Evolutionary conservation across 2,113 vertebrate species (phyloP).

Genomic region (Bungarus multicinctus): DNA sequence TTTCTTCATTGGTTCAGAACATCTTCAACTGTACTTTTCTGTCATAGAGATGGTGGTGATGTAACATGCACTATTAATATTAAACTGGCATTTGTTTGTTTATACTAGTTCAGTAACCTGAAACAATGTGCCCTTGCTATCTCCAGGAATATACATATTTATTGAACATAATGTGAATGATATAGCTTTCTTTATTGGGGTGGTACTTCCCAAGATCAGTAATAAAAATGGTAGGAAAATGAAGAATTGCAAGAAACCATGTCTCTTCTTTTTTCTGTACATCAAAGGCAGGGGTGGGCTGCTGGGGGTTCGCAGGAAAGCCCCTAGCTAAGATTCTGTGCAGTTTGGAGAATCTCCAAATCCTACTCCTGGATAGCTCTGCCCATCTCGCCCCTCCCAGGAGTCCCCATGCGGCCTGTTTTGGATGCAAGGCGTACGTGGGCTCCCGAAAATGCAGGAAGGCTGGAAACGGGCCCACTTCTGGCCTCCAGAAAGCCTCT

Average conservation of each 20-base stretch:
- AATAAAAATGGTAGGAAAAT: background rate
- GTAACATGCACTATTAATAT: background rate
- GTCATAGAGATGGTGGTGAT: too few relatives aligned
- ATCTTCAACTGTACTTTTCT: background rate
- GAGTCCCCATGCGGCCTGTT: too few relatives aligned
- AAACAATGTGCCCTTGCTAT: background rate
- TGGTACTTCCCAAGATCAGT: background rate
- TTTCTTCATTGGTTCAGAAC: constrained; percentile 8
- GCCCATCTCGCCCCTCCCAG: too few relatives aligned
- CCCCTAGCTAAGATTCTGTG: too few relatives aligned
- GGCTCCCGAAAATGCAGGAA: too few relatives aligned
- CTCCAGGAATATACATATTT: background rate
- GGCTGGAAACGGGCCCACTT: too few relatives aligned
- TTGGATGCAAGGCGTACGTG: too few relatives aligned
- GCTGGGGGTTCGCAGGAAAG: too few relatives aligned
- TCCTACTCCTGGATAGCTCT: too few relatives aligned
- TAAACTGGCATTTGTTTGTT: background rate
- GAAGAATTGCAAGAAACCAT: background rate
- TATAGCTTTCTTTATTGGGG: background rate
- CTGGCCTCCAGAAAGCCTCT: too few relatives aligned
- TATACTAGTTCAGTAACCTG: background rate
- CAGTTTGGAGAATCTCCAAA: too few relatives aligned
- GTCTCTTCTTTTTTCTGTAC: background rate
- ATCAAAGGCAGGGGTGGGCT: background rate
- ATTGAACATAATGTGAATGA: background rate